phyloP scores from a whole-genome alignment of 2,888 invertebrate species.

The Eristalis arbustorum region DNA sequence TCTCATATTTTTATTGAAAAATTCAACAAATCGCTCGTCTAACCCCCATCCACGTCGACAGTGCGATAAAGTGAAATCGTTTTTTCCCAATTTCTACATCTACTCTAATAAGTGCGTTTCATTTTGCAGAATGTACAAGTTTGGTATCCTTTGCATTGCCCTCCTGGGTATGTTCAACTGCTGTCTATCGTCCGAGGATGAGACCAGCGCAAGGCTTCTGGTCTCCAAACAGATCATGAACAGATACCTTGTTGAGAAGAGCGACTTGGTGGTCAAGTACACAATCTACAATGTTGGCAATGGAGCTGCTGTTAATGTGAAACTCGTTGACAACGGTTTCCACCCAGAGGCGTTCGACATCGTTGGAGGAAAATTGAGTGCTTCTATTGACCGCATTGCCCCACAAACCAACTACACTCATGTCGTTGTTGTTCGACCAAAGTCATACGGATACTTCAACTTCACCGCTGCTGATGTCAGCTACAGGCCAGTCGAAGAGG shows the following conservation, averaged over 20 bases:
- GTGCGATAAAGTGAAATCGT: conserved; percentile 27
- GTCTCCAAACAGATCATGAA: conserved; percentile 97
- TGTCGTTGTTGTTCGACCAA: conserved; percentile 94
- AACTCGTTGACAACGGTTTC: conserved; percentile 92
- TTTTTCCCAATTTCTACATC: neutral
- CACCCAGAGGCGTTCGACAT: conserved; percentile 94
- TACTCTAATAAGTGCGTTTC: neutral
- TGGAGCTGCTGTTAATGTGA: conserved; percentile 93
- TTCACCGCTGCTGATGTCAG: conserved; percentile 96
- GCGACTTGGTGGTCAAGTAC: conserved; percentile 97
- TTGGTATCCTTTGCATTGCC: conserved; percentile 70
- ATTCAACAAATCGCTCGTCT: neutral
- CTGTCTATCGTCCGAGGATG: conserved; percentile 83
- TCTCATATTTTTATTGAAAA: conserved; percentile 29
- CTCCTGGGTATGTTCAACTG: conserved; percentile 75
- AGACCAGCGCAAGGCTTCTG: conserved; percentile 89
- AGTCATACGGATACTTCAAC: conserved; percentile 96
- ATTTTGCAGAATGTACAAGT: conserved; percentile 68
- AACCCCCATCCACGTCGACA: conserved; percentile 64
- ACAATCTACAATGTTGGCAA: conserved; percentile 96
- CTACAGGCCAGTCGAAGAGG: conserved; percentile 93
- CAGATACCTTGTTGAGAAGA: conserved; percentile 96
- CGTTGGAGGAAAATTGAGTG: conserved; percentile 91
- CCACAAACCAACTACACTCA: conserved; percentile 97
- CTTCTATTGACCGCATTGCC: conserved; percentile 93